Evolutionary conservation across 2,888 invertebrate genomes (phyloP), one percentile per base, ranked within the genome.

Genomic region (Andricus quercusramuli): DNA sequence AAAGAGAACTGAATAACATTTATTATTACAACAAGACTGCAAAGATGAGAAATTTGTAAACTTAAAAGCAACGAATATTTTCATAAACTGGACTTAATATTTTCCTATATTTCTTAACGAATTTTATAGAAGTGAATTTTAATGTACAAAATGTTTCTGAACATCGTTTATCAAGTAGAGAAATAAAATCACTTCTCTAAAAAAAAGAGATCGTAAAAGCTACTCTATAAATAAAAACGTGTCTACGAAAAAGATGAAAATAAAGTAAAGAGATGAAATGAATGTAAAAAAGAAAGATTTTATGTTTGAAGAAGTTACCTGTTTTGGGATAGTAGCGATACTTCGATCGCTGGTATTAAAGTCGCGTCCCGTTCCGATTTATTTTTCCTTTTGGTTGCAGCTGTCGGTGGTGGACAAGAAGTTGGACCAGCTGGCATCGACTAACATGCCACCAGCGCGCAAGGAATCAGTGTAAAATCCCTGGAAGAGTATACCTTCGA

Each of bases 381-480:
- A 70, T 70, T 47, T 51, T 70, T 70, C 68, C 29, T 70, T 70
- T 70, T 86, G 85, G 85, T 88, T 87, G 22, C 89, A 89, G 89
- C 81, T 89, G 92, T 93, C 93, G 84, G 92, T 93, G 83, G 93
- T 94, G 92, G 94, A 94, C 89, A 93, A 93, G 89, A 94, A 94
- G 90, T 86, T 94, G 88, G 94, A 94, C 89, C 94, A 94, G 88
- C 91, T 94, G 84, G 68, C 68, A 47, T 51, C 68, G 47, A 51
- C 56, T 56, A n/a, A 56, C 56, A 56, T 56, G 56, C 56, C n/a
- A 56, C 56, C 56, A 56, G 56, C 56, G 68, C n/a, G 66, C 44
- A 25, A 1, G 25, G 68, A 70, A 70, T 70, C 68, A 47, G 68
- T 51, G 68, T 47, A 70, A 29, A 70, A 51, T 70, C 68, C 68